Evolutionary conservation across 2,888 invertebrate genomes (phyloP).

Genomic region (Frankliniella intonsa): DNA sequence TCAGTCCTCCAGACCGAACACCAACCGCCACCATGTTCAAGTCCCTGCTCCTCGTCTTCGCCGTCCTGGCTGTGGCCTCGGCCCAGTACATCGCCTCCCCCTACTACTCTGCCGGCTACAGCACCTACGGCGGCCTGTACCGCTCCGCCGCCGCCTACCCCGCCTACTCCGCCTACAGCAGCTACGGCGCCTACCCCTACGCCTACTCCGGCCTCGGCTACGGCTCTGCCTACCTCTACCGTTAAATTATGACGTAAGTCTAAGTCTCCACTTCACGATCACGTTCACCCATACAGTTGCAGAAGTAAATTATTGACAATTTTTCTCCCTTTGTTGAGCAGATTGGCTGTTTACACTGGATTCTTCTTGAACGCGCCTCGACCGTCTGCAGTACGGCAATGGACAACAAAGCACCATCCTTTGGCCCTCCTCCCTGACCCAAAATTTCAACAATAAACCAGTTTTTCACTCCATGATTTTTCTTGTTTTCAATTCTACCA

Average conservation of each 20-base stretch:
- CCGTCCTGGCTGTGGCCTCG: slow-evolving; percentile 10
- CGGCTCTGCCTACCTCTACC: neutral
- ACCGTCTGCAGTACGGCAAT: too few species aligned
- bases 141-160: neutral
- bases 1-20: slow-evolving; percentile 10
- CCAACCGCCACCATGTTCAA: neutral
- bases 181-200: slow-evolving; percentile 5
- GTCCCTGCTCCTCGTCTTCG: neutral
- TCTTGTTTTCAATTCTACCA: too few species aligned
- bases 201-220: slow-evolving; percentile 6
- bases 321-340: too few species aligned
- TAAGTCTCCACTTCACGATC: too few species aligned
- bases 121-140: neutral
- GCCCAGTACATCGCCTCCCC: neutral
- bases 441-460: too few species aligned
- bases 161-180: slow-evolving; percentile 1
- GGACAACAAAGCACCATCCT: too few species aligned
- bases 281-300: too few species aligned
- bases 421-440: too few species aligned
- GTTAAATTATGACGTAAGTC: neutral
- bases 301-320: too few species aligned
- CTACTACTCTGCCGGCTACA: neutral
- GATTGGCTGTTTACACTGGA: too few species aligned
- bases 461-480: too few species aligned
- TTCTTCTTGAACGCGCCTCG: too few species aligned